Evolutionary conservation across 2,888 invertebrate species (phyloP), one percentile per base, ranked within the genome.

Genomic region (Phragmatobia fuliginosa): DNA sequence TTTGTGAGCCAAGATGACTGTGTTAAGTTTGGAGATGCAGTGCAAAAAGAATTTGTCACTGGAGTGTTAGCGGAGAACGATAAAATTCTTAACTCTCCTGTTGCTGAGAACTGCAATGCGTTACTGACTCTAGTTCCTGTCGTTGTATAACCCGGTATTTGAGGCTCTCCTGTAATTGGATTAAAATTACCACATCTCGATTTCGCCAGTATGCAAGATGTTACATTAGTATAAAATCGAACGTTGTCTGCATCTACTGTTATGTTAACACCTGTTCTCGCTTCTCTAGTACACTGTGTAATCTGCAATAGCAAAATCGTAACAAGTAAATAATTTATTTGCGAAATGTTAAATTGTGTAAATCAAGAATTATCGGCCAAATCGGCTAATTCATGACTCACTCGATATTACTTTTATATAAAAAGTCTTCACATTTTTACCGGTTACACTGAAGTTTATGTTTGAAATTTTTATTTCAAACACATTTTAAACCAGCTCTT

Each of bases 131-230:
- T 87, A 65, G 85, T 84, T 70, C 91, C 91, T 68, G 90, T 81
- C 62, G 87, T 88, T 67, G 94, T 90, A 68, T 94, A 91, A 6
- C 93, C 93, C 38, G 95, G 95, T 52, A 95, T 93, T 88, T 96
- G 96, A 5, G 95, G 88, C 71, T 96, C 96, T 21, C 97, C 97
- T 1, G 96, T 96, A 68, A 97, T 96, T 5, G 97, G 96, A 86
- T 97, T 97, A 83, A 93, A 96, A 1, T 92, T 89, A 62, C 96
- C 94, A 88, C 97, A 97, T 67, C 97, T 94, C 1, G 96, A 90
- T 82, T 95, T 96, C 1, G 97, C 96, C 70, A 97, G 87, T 73
- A 97, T 95, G 84, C 97, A 97, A 16, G 96, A 96, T 4, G 96
- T 97, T 45, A 96, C 96, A 84, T 97, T 97, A 38, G 95, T 96